These are phyloP conservation scores for Prunella strophiata DNA, from an alignment of 2,797 vertebrate genomes.

Conservation along the genomic window DNA sequence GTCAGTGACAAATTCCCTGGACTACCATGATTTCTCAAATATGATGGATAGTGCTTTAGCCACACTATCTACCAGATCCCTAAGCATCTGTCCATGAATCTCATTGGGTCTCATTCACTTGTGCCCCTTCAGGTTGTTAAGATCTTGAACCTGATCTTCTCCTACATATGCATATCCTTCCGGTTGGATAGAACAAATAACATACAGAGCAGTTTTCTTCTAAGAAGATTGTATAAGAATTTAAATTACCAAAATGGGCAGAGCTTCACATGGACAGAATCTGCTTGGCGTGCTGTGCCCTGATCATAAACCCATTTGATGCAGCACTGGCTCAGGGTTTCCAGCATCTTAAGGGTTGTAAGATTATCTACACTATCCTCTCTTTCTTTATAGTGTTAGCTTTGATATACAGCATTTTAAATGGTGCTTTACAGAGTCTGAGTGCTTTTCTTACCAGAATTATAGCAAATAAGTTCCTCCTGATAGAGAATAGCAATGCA, in stretches of 20 bases:
- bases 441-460: neutral
- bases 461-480: neutral
- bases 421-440: neutral
- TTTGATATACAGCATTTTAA: neutral
- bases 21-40: neutral
- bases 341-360: neutral
- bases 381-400: neutral
- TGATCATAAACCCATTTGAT: neutral
- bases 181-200: neutral
- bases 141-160: neutral
- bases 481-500: neutral
- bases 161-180: neutral
- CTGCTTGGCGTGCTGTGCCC: neutral
- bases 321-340: neutral
- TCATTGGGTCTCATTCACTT: neutral
- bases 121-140: neutral
- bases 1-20: neutral
- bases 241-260: neutral
- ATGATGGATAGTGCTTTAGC: neutral
- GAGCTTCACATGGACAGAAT: neutral
- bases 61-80: neutral
- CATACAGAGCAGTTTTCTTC: neutral
- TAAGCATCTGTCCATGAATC: fast-evolving
- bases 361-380: neutral
- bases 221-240: neutral